Evolutionary conservation across 2,888 invertebrate genomes (phyloP).

Genomic region (Coremacera marginata): DNA sequence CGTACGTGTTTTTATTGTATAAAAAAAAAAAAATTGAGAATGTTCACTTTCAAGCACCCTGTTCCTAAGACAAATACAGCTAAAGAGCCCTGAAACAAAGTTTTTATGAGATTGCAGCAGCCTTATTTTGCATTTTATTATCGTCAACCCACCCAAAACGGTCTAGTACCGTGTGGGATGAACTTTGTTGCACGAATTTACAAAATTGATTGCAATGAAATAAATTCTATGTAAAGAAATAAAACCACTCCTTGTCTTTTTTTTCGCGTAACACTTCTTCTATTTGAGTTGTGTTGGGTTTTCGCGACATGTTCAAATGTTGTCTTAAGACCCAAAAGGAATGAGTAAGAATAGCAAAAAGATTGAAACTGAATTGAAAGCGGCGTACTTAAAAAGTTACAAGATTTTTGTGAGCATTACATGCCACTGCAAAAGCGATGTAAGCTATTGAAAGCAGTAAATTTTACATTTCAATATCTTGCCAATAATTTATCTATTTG

Average conservation of each 20-base stretch:
- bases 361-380: too few relatives aligned
- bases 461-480: too few relatives aligned
- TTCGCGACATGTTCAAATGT: not conserved
- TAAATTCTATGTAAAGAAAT: conserved; percentile 15
- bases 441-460: not conserved
- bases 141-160: not conserved
- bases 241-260: not conserved
- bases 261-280: not conserved
- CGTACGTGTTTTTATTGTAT: too few relatives aligned
- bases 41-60: too few relatives aligned
- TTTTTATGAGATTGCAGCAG: conserved; percentile 3
- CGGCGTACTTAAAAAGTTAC: too few relatives aligned
- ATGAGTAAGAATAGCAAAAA: not conserved
- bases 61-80: too few relatives aligned
- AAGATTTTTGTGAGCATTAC: too few relatives aligned
- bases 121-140: conserved; percentile 27
- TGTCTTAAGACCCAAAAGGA: conserved; percentile 7
- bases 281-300: conserved; percentile 9
- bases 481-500: too few relatives aligned
- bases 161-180: not conserved
- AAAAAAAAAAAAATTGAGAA: too few relatives aligned
- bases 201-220: conserved; percentile 39
- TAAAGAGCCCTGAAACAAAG: not conserved
- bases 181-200: conserved; percentile 23
- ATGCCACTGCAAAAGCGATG: not conserved